These are phyloP conservation scores for Ceratoteleas bidentatus DNA, from an alignment of 1,140 invertebrate species.

Conservation along the genomic window DNA sequence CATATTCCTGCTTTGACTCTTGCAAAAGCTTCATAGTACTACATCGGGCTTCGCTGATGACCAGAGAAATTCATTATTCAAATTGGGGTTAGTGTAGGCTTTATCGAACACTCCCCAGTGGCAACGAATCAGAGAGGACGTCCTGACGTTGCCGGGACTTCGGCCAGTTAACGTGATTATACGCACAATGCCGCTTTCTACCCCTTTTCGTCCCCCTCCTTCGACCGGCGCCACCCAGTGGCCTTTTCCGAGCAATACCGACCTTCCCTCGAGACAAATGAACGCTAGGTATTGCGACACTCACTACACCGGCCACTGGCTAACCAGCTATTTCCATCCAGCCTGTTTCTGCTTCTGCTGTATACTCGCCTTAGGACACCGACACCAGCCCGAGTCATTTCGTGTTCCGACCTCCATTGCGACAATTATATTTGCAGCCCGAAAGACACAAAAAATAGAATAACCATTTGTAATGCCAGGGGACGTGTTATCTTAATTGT, in stretches of 20 bases:
- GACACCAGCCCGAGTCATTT: constrained; percentile 61
- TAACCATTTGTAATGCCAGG: constrained; percentile 62
- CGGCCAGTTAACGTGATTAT: constrained; percentile 76
- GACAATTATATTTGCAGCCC: constrained; percentile 65
- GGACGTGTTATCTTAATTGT: constrained; percentile 64
- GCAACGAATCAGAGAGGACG: constrained; percentile 66
- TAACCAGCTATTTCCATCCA: constrained; percentile 66
- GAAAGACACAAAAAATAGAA: constrained; percentile 61
- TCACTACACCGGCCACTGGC: constrained; percentile 60
- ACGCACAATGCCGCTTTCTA: constrained; percentile 73
- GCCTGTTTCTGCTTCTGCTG: constrained; percentile 61
- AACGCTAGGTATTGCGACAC: constrained; percentile 65
- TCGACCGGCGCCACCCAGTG: constrained; percentile 55
- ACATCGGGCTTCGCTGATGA: constrained; percentile 66
- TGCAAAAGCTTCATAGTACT: constrained; percentile 58
- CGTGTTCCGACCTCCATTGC: constrained; percentile 54
- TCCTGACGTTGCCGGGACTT: constrained; percentile 67
- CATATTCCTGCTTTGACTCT: constrained; percentile 66
- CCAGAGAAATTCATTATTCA: constrained; percentile 72
- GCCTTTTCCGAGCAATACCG: constrained; percentile 65
- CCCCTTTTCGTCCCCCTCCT: constrained; percentile 70
- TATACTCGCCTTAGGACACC: constrained; percentile 58
- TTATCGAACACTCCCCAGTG: constrained; percentile 66
- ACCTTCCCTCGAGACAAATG: constrained; percentile 68
- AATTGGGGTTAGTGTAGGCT: constrained; percentile 70